Base-by-base conservation (phyloP, 2,113 vertebrate species). In the Heteronetta atricapilla region DNA sequence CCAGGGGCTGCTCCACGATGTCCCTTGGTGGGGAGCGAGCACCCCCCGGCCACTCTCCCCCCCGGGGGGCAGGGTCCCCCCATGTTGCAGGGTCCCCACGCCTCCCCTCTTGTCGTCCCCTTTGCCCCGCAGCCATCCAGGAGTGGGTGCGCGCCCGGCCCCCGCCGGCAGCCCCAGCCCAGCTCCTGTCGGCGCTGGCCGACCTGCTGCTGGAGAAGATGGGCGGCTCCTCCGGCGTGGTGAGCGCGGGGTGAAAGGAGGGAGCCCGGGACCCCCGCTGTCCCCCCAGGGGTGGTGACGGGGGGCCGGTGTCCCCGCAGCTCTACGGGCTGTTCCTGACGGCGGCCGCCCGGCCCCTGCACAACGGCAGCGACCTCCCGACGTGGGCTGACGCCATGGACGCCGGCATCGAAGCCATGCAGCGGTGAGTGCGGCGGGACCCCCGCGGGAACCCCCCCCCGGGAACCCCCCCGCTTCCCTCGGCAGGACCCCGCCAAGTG, bases 141-240 rank as follows among this genome's bases (percentile, higher is more conserved):
- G 97, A 96, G 80, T 99, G 99, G 99, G 95, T 99, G 81, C 90
- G 63, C 11, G 59, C 90, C 56, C 93, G 84, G 2, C 94, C 89
- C 6, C 96, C 97, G 2, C 98, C 99, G 0, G 95, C 97, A 66
- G 97, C 94, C 53, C 98, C 98, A 0, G 94, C 97, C 55, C 94
- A 92, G 84, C 97, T 99, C 28, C 96, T 99, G 42, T 98, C 94
- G 0, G 75, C 94, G 21, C 78, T 99, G 50, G 98, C 98, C 1
- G 83, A 98, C 36, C 88, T 99, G 97, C 94, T 99, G 12, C 97
- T 99, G 96, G 99, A 99, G 87, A 98, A 98, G 84, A 99, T 99
- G 99, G 99, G 99, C 28, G 99, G 99, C 38, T 99, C 99, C 10
- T 99, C 99, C 0, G 99, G 99, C 18, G 99, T 98, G 53, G 99